These are phyloP conservation scores for Hirtodrosophila confusa DNA, from an alignment of 2,888 invertebrate species.

Conservation along the genomic window DNA sequence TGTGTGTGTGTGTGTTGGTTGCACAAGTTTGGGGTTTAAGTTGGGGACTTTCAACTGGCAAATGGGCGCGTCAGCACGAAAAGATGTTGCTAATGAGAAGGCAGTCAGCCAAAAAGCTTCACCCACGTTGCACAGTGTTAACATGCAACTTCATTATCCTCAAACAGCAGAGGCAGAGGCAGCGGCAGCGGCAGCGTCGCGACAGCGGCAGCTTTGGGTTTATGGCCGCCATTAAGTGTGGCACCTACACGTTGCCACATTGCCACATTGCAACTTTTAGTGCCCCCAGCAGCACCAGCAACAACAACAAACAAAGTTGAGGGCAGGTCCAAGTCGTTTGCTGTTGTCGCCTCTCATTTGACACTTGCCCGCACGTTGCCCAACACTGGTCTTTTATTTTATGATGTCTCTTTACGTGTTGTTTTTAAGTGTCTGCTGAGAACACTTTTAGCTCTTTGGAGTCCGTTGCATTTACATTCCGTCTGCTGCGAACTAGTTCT, in stretches of 20 bases:
- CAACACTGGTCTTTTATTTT: constrained; percentile 50
- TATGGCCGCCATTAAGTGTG: constrained; percentile 73
- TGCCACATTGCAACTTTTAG: constrained; percentile 37
- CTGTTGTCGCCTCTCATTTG: constrained; percentile 67
- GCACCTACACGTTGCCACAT: constrained; percentile 67
- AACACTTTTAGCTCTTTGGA: too few relatives aligned
- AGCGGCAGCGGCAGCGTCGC: too few relatives aligned
- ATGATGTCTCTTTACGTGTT: constrained; percentile 43
- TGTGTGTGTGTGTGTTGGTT: neutral
- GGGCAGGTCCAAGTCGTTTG: constrained; percentile 46
- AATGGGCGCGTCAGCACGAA: constrained; percentile 68
- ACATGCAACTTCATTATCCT: constrained; percentile 80
- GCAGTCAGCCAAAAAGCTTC: constrained; percentile 33
- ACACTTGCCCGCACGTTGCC: constrained; percentile 49
- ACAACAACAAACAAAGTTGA: constrained; percentile 18
- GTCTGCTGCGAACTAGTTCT: too few relatives aligned
- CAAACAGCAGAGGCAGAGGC: constrained; percentile 32
- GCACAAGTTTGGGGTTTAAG: neutral
- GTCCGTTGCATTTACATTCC: too few relatives aligned
- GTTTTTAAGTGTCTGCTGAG: constrained; percentile 1
- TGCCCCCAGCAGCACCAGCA: constrained; percentile 38
- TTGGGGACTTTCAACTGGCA: constrained; percentile 8
- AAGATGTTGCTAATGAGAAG: constrained; percentile 63
- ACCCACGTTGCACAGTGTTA: constrained; percentile 76
- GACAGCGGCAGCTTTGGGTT: too few relatives aligned